These are phyloP conservation scores for Seriola rivoliana DNA, from an alignment of 2,113 vertebrate species.

Conservation along the genomic window DNA sequence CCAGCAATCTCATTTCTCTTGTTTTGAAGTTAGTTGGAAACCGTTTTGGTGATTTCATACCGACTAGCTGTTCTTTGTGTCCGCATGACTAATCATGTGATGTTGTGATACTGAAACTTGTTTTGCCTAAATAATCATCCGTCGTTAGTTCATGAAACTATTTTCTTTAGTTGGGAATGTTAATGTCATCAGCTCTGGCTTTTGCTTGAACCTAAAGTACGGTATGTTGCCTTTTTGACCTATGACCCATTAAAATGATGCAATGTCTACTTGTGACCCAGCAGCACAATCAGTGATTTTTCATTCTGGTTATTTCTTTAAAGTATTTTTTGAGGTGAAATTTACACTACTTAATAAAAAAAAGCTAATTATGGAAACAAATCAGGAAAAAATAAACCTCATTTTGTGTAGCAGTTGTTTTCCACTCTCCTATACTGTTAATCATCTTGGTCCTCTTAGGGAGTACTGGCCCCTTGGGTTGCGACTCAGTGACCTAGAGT, in stretches of 20 bases:
- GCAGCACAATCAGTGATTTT: neutral
- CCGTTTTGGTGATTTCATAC: slow-evolving; percentile 52
- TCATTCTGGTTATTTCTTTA: neutral
- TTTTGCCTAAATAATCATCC: slow-evolving; percentile 29
- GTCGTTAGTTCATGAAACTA: neutral
- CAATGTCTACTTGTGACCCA: neutral
- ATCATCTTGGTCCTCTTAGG: neutral
- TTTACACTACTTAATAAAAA: neutral
- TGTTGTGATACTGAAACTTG: slow-evolving; percentile 27
- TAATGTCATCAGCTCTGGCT: slow-evolving; percentile 3
- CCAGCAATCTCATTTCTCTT: slow-evolving; percentile 18
- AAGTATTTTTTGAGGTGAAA: neutral
- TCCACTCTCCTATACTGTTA: neutral
- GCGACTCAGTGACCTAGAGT: neutral
- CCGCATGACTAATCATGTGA: slow-evolving; percentile 47
- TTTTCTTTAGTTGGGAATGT: slow-evolving; percentile 10
- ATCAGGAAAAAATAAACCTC: neutral
- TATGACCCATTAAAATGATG: neutral
- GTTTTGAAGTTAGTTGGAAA: slow-evolving; percentile 49
- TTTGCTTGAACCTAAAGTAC: neutral
- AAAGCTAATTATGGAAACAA: neutral
- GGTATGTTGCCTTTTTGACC: neutral
- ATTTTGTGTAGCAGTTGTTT: neutral
- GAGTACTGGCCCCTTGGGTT: neutral
- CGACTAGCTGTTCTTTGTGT: slow-evolving; percentile 21